Base-by-base conservation (phyloP, 2,888 invertebrate species). In the Cryptocephalus moraei region DNA sequence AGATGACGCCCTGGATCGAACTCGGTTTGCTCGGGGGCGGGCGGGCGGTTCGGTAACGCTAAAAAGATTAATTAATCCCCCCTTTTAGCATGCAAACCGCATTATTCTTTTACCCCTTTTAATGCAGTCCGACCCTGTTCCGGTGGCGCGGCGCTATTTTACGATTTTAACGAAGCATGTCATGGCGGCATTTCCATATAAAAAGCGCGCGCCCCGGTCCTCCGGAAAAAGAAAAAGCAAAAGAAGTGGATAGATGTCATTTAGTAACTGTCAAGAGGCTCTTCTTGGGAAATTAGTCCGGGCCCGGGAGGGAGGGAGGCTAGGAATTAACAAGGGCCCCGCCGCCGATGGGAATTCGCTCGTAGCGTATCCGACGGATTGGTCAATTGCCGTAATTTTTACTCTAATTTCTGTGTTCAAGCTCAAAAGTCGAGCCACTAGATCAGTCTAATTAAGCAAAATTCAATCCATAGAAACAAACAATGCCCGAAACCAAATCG, bases 91-190 rank as follows among this genome's bases (percentile, higher is more conserved):
- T 65, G 67, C 66, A 64, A 66, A 65, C 67, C 63, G 56, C 65
- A 66, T 67, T 65, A 68, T 64, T 67, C 65, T 64, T 66, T 64
- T 58, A 58, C 61, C 22, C 61, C 62, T 62, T 63, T 65, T 65
- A 63, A 64, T 64, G 62, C 63, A 65, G 65, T 62, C 65, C 66
- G 63, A 56, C 62, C 64, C 65, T 65, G 64, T 62, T 62, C 58
- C 59, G 61, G 60, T 57, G 57, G 58, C 57, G 59, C 61, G 64
- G 63, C 56, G 65, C 63, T 68, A 67, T 66, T 66, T 67, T 66
- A 66, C 64, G 67, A 62, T 64, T 68, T 65, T 66, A 69, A 69
- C 69, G 69, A 68, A 67, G 65, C 69, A 64, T 67, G 67, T 65
- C 68, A 62, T 36, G 36, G 12, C 36, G 12, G 12, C 36, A 36